A percentile compares a stretch with the other conserved stretches of the same genome.
Evolutionary conservation across 1,140 invertebrate species (phyloP).

Genomic region (Philopotamus ludificatus): DNA sequence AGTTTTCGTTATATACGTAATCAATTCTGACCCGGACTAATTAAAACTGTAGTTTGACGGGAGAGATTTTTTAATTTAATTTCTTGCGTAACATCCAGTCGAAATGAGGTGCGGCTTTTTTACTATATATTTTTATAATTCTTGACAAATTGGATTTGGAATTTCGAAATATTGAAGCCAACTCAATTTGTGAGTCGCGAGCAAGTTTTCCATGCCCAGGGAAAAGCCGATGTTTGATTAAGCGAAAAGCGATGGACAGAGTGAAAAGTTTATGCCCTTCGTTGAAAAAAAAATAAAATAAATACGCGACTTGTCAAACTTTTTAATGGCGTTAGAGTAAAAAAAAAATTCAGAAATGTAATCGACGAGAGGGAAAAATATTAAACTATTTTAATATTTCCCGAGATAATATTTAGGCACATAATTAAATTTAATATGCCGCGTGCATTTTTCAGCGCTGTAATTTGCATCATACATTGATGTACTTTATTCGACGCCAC

Average conservation of each 20-base stretch:
- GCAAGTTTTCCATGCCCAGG: constrained; percentile 7
- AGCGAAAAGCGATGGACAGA: constrained; percentile 11
- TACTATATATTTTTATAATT: constrained; percentile 1
- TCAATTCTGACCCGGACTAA: too few species aligned
- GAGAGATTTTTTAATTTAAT: neutral
- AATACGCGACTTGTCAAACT: neutral
- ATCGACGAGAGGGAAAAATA: too few species aligned
- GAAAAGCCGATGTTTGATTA: constrained; percentile 15
- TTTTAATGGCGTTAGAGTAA: constrained; percentile 8
- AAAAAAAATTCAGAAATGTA: constrained; percentile 6
- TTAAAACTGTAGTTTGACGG: neutral
- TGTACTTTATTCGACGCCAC: too few species aligned
- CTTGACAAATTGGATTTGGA: neutral
- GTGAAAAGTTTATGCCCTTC: constrained; percentile 1
- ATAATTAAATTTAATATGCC: too few species aligned
- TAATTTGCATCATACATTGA: too few species aligned
- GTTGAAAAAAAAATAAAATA: neutral
- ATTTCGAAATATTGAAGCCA: constrained; percentile 10
- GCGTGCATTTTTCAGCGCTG: too few species aligned
- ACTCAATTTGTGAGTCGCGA: constrained; percentile 16
- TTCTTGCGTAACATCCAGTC: neutral
- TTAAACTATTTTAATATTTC: too few species aligned
- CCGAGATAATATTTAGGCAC: too few species aligned
- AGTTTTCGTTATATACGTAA: too few species aligned
- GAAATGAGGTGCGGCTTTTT: neutral